A percentile compares a stretch with the other conserved stretches of the same genome.
Conservation (phyloP, 92 coral and sea anemone genomes). For the Parazoanthus darwini region DNA sequence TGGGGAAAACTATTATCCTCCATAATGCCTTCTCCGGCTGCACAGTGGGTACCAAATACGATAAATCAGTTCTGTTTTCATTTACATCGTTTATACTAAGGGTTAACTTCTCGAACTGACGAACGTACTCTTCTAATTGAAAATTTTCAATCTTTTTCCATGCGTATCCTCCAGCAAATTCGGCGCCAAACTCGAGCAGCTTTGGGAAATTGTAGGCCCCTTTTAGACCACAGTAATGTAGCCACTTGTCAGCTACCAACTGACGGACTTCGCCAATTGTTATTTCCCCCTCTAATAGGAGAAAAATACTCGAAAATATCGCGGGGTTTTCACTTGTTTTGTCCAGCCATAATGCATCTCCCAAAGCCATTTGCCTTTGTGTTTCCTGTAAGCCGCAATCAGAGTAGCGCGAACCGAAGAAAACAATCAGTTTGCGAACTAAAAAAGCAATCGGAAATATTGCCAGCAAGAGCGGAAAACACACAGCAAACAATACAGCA, state of each 20-base stretch:
- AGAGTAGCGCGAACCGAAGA: conserved; percentile 57
- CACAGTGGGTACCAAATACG: not conserved
- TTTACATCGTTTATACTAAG: conserved; percentile 23
- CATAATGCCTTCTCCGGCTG: conserved; percentile 46
- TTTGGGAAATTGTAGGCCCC: conserved; percentile 56
- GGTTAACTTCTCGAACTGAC: conserved; percentile 36
- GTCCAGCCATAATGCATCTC: conserved; percentile 70
- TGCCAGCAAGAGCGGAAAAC: conserved; percentile 46
- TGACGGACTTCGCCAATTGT: conserved; percentile 62
- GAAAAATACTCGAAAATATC: conserved; percentile 64
- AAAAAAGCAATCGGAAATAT: conserved; percentile 65
- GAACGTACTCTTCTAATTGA: conserved; percentile 47
- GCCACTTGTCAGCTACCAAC: conserved; percentile 57
- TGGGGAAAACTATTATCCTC: conserved; percentile 69
- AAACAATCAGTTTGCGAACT: conserved; percentile 48
- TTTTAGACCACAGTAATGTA: conserved; percentile 49
- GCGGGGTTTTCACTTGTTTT: conserved; percentile 48
- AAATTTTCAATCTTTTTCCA: conserved; percentile 72
- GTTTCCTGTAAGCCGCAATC: conserved; percentile 49
- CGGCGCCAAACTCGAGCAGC: conserved; percentile 57
- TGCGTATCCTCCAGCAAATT: conserved; percentile 66
- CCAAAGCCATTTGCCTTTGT: conserved; percentile 58
- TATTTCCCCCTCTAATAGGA: conserved; percentile 70
- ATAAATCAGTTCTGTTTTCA: conserved; percentile 39
- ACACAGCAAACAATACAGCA: conserved; percentile 54